phyloP scores from a whole-genome alignment of 2,888 invertebrate species.

The Bimastos eiseni region DNA sequence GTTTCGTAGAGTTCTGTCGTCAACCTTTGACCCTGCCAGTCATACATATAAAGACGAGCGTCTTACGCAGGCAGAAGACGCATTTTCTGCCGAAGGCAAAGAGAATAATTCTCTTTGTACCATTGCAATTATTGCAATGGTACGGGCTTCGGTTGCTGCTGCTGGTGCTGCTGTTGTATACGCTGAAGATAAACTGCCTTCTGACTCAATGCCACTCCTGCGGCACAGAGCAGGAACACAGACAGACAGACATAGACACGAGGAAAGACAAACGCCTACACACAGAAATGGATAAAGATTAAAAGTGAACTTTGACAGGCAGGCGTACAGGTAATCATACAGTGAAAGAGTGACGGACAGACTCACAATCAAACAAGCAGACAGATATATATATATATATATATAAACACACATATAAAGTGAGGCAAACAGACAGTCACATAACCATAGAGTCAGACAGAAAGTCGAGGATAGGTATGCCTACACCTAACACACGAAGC shows the following conservation, averaged over 20 bases:
- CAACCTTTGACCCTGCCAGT: neutral
- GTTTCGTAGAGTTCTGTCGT: neutral
- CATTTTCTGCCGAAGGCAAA: neutral
- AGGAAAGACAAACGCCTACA: neutral
- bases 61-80: neutral
- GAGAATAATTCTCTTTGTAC: too few species aligned
- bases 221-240: neutral
- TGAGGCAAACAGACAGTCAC: neutral
- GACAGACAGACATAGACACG: neutral
- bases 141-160: neutral
- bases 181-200: neutral
- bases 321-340: neutral
- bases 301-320: neutral
- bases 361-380: neutral
- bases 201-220: neutral
- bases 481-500: too few species aligned
- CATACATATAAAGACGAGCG: neutral
- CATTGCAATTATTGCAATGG: too few species aligned
- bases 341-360: neutral
- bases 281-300: neutral
- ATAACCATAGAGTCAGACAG: neutral
- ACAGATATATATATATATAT: too few species aligned
- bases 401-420: too few species aligned
- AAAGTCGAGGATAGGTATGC: too few species aligned
- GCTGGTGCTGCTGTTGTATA: neutral